Evolutionary conservation across 2,888 invertebrate genomes (phyloP).

Genomic region (Trileptium ribeirensis): DNA sequence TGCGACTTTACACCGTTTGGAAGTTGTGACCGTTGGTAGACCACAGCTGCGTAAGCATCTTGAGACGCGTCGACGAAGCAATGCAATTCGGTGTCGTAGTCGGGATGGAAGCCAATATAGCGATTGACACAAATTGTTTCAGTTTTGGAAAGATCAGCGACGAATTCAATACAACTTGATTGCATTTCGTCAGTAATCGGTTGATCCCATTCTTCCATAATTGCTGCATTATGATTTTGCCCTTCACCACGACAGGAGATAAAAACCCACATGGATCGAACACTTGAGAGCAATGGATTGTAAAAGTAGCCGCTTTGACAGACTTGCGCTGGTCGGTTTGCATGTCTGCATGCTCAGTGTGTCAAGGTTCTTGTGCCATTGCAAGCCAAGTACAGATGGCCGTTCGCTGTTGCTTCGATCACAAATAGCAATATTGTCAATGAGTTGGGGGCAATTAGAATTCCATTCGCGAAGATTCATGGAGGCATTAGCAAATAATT

Average conservation of each 20-base stretch:
- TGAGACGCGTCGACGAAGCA: slow-evolving; percentile 35
- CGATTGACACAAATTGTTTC: too few species aligned
- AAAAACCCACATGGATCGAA: slow-evolving; percentile 6
- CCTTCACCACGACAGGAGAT: background rate
- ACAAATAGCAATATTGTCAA: background rate
- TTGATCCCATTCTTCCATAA: background rate
- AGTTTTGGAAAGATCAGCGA: background rate
- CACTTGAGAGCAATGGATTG: background rate
- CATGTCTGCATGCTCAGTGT: too few species aligned
- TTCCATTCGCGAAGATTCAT: slow-evolving; percentile 26
- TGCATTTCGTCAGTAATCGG: background rate
- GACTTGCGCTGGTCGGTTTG: too few species aligned
- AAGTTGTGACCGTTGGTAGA: slow-evolving; percentile 30
- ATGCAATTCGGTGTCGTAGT: background rate
- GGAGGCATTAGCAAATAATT: slow-evolving; percentile 15
- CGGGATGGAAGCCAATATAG: too few species aligned
- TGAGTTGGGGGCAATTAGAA: background rate
- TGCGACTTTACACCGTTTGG: background rate
- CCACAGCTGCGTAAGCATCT: slow-evolving; percentile 35
- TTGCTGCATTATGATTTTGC: background rate
- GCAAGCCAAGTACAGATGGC: background rate
- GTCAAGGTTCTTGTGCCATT: background rate
- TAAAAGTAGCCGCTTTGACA: background rate
- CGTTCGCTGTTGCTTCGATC: background rate
- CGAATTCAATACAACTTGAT: background rate